A percentile compares a stretch with the other conserved stretches of the same genome.
Conservation (phyloP, 2,888 invertebrate species). For the Calliopum simillimum region DNA sequence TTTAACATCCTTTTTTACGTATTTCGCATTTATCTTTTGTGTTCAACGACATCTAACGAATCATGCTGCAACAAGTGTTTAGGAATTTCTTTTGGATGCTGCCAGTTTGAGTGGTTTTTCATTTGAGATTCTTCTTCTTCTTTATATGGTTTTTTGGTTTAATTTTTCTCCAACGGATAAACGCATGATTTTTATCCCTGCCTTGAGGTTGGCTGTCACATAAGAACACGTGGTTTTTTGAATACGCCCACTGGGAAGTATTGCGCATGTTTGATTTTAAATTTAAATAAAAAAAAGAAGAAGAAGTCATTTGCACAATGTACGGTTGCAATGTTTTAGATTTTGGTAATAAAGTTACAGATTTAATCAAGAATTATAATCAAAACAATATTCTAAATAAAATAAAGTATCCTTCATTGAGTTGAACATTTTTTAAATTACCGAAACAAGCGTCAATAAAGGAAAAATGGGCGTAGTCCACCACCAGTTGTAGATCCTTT, state of each 20-base stretch:
- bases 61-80: not conserved
- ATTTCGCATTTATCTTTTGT: too few species aligned
- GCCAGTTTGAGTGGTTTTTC: constrained; percentile 6
- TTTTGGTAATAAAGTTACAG: too few species aligned
- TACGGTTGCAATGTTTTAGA: too few species aligned
- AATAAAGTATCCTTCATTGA: too few species aligned
- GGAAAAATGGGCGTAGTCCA: too few species aligned
- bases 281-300: not conserved
- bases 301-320: not conserved
- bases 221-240: not conserved
- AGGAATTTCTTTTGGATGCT: not conserved
- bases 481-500: too few species aligned
- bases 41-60: not conserved
- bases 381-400: too few species aligned
- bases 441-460: too few species aligned
- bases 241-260: not conserved
- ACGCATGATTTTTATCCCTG: not conserved
- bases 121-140: not conserved
- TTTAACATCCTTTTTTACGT: not conserved
- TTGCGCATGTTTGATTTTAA: constrained; percentile 16
- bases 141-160: constrained; percentile 2
- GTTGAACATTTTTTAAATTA: too few species aligned
- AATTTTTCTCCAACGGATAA: not conserved
- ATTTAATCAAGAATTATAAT: too few species aligned
- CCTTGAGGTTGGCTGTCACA: constrained; percentile 2